Percentiles rank a stretch among this genome's conserved stretches.
These are phyloP conservation scores for Tridacna crocea DNA, from an alignment of 2,888 invertebrate genomes.

Conservation along the genomic window DNA sequence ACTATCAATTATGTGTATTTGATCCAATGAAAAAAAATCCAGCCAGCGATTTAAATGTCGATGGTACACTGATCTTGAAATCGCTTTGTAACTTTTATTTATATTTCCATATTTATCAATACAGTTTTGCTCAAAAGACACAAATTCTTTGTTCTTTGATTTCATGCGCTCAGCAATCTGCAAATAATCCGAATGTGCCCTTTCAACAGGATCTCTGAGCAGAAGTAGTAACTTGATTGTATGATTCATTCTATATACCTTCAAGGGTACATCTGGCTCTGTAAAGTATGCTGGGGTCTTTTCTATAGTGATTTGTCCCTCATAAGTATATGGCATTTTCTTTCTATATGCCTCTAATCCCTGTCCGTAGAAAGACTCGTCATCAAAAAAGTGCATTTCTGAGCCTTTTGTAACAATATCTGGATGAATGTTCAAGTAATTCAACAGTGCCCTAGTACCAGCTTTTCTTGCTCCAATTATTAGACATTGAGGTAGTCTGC, in stretches of 20 bases:
- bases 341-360: slow-evolving; percentile 95
- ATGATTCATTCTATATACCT: slow-evolving; percentile 96
- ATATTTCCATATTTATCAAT: slow-evolving; percentile 81
- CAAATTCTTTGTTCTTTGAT: slow-evolving; percentile 68
- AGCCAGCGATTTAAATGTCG: slow-evolving; percentile 95
- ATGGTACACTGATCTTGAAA: slow-evolving; percentile 81
- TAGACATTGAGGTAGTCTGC: slow-evolving; percentile 83
- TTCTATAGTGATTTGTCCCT: slow-evolving; percentile 96
- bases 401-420: slow-evolving; percentile 96
- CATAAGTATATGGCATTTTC: slow-evolving; percentile 94
- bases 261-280: slow-evolving; percentile 95
- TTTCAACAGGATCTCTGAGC: slow-evolving; percentile 96
- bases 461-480: slow-evolving; percentile 85
- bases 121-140: slow-evolving; percentile 82
- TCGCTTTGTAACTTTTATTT: slow-evolving; percentile 83
- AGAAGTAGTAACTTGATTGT: slow-evolving; percentile 94
- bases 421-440: slow-evolving; percentile 83
- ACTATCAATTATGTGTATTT: slow-evolving; percentile 94
- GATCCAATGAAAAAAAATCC: slow-evolving; percentile 94
- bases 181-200: slow-evolving; percentile 98
- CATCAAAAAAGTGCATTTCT: slow-evolving; percentile 99
- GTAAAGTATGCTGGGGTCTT: slow-evolving; percentile 99
- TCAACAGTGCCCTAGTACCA: slow-evolving; percentile 84
- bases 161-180: slow-evolving; percentile 88
- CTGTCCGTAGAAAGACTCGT: slow-evolving; percentile 91